These are phyloP conservation scores for Hyposoter didymator DNA, from an alignment of 2,888 invertebrate genomes.

Conservation along the genomic window DNA sequence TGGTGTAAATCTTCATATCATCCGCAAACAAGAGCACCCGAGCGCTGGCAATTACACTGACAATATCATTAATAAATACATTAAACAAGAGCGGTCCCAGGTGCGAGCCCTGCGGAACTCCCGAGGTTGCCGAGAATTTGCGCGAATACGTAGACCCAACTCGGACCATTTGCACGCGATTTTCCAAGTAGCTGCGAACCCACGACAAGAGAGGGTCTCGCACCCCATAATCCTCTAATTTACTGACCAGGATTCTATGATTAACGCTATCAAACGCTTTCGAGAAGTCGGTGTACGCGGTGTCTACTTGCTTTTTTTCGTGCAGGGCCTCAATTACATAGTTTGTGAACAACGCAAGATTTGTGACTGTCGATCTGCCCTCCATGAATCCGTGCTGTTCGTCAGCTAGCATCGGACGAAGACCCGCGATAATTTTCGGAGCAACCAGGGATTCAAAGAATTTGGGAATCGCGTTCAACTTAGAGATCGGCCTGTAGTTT, in stretches of 20 bases:
- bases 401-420: background rate
- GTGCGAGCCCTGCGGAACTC: background rate
- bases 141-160: background rate
- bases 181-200: background rate
- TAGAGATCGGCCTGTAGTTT: constrained; percentile 41
- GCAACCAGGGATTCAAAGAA: constrained; percentile 21
- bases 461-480: constrained; percentile 10
- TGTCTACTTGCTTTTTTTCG: background rate
- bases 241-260: background rate
- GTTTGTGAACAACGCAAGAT: background rate
- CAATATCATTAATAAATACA: background rate
- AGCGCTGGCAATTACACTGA: background rate
- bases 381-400: constrained; percentile 41
- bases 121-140: background rate
- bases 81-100: background rate
- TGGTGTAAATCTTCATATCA: background rate
- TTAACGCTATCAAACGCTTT: background rate
- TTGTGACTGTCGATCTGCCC: constrained; percentile 25
- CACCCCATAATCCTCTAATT: background rate
- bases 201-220: background rate
- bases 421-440: background rate
- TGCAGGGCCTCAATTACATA: background rate
- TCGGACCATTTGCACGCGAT: background rate
- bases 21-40: background rate
- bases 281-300: background rate